A percentile compares a stretch with the other conserved stretches of the same genome.
These are phyloP conservation scores for Cepaea nemoralis DNA, from an alignment of 1,140 invertebrate genomes.

Conservation along the genomic window DNA sequence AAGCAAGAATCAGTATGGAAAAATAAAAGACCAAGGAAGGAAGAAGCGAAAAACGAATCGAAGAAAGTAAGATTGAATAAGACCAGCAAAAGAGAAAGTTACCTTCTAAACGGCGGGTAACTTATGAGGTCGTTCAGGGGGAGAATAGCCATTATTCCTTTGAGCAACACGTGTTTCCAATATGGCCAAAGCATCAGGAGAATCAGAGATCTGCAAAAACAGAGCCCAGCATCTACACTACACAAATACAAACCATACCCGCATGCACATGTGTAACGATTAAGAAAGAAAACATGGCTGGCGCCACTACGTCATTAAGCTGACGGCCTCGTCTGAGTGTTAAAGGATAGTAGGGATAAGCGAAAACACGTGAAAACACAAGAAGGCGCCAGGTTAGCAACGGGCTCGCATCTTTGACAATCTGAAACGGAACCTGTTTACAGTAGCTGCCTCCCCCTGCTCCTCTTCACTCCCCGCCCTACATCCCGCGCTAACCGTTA, in stretches of 20 bases:
- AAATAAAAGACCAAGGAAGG: no score
- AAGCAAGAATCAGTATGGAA: no score
- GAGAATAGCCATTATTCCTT: constrained; percentile 17
- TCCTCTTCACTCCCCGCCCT: no score
- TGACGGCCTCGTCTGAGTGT: constrained; percentile 44
- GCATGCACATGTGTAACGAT: constrained; percentile 60
- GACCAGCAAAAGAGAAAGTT: no score
- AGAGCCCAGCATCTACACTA: constrained; percentile 37
- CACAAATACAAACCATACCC: constrained; percentile 49
- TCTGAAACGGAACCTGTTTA: neutral
- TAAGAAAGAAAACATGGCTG: constrained; percentile 61
- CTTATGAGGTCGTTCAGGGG: neutral
- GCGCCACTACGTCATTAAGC: constrained; percentile 56
- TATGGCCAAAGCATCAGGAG: constrained; percentile 38
- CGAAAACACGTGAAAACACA: constrained; percentile 49
- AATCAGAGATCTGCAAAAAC: constrained; percentile 43
- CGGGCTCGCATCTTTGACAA: neutral
- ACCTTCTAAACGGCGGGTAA: constrained; percentile 4
- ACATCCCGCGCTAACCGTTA: no score
- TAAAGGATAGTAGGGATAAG: constrained; percentile 36
- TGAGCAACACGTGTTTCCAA: constrained; percentile 46
- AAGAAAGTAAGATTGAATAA: no score
- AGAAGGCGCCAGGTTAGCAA: constrained; percentile 32
- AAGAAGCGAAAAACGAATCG: no score
- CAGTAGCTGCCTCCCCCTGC: neutral